Evolutionary conservation across 2,797 vertebrate genomes (phyloP).

Genomic region (Agapornis canus): DNA sequence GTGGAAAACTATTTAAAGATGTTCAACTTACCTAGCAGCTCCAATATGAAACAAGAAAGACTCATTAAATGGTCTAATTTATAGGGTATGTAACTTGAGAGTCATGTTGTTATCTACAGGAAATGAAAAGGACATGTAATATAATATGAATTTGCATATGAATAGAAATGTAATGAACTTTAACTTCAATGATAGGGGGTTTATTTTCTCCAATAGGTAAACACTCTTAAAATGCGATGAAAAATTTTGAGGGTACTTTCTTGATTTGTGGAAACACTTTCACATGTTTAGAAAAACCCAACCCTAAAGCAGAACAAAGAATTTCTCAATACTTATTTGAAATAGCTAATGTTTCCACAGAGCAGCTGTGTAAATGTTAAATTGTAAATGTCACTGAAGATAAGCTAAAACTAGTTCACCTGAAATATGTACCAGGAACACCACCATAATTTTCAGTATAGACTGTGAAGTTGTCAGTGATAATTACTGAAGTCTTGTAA

Average conservation of each 20-base stretch:
- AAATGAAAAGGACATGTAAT: background rate
- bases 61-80: conserved; percentile 1
- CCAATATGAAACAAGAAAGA: background rate
- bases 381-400: background rate
- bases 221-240: background rate
- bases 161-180: background rate
- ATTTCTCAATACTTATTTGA: conserved; percentile 28
- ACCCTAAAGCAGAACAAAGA: background rate
- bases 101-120: background rate
- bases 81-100: conserved; percentile 40
- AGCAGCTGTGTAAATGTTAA: background rate
- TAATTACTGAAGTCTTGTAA: background rate
- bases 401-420: background rate
- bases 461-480: background rate
- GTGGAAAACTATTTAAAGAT: background rate
- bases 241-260: background rate
- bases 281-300: background rate
- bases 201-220: background rate
- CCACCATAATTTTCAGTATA: background rate
- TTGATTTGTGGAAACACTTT: background rate
- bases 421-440: background rate
- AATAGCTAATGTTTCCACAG: background rate
- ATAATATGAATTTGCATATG: background rate
- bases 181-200: background rate
- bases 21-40: conserved; percentile 42